Evolutionary conservation across 1,140 invertebrate genomes (phyloP).

Genomic region (Zaprionus nigranus): DNA sequence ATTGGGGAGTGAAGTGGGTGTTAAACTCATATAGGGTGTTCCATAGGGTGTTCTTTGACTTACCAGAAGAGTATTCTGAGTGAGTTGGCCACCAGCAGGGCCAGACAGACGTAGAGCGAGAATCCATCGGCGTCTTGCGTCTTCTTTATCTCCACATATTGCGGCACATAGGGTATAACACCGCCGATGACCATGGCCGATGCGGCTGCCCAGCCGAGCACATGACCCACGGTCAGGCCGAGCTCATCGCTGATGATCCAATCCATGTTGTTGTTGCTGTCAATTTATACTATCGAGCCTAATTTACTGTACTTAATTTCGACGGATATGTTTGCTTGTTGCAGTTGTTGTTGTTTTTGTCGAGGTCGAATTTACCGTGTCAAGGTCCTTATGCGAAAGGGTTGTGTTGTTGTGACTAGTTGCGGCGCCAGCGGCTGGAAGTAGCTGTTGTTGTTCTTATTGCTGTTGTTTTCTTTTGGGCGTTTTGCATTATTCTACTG

Average conservation of each 20-base stretch:
- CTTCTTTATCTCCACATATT: constrained; percentile 95
- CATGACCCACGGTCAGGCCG: constrained; percentile 87
- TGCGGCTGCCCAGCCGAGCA: constrained; percentile 89
- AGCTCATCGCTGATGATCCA: constrained; percentile 90
- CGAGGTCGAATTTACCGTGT: constrained; percentile 21
- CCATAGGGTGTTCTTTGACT: constrained; percentile 79
- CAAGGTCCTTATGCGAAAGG: constrained; percentile 14
- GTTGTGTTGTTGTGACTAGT: constrained; percentile 40
- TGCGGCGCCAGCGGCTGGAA: constrained; percentile 55
- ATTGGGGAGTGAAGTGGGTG: background rate
- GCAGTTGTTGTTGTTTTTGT: constrained; percentile 10
- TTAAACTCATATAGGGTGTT: background rate
- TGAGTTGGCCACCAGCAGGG: constrained; percentile 97
- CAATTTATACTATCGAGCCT: constrained; percentile 20
- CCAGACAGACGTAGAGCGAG: constrained; percentile 97
- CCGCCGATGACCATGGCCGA: constrained; percentile 97
- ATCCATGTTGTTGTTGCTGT: constrained; percentile 84
- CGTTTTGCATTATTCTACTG: constrained; percentile 51
- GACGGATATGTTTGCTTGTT: constrained; percentile 69
- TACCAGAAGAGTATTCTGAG: constrained; percentile 99
- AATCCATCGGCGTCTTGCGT: constrained; percentile 97
- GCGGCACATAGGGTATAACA: constrained; percentile 93
- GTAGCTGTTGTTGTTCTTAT: constrained; percentile 43
- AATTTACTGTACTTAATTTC: constrained; percentile 39
- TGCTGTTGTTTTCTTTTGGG: constrained; percentile 25